Conservation (phyloP, 1,140 invertebrate genomes). For the Dinothrombium tinctorium region DNA sequence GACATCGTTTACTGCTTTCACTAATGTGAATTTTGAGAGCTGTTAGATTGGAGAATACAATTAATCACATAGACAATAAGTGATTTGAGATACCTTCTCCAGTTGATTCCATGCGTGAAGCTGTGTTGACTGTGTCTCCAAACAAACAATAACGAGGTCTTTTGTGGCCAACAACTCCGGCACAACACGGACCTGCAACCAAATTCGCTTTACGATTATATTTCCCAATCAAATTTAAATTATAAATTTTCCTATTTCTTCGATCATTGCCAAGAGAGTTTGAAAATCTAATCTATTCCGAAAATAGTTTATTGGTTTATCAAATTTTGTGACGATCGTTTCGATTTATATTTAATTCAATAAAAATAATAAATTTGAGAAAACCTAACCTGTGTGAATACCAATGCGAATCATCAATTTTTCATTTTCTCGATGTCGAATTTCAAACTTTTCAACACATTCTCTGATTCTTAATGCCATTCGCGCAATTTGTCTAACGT, state of each 20-base stretch:
- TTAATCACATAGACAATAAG: not conserved
- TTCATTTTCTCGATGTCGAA: not conserved
- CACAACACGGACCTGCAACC: slow-evolving; percentile 18
- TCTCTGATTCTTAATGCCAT: not conserved
- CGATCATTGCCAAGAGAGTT: not conserved
- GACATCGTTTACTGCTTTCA: not conserved
- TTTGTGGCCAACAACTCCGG: slow-evolving; percentile 73
- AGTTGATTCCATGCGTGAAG: slow-evolving; percentile 51
- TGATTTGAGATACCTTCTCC: slow-evolving; percentile 33
- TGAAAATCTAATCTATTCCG: no score
- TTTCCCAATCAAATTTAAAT: not conserved
- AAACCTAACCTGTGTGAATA: slow-evolving; percentile 57
- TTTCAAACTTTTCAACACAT: not conserved
- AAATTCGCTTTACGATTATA: not conserved
- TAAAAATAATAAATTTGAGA: slow-evolving; percentile 18
- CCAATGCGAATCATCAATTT: slow-evolving; percentile 58
- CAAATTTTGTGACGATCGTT: not conserved
- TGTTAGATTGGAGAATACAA: not conserved
- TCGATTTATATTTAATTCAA: not conserved
- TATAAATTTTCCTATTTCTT: not conserved
- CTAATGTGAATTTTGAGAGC: slow-evolving; percentile 69
- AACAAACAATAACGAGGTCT: slow-evolving; percentile 82
- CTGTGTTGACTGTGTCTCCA: slow-evolving; percentile 56
- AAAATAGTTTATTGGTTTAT: no score
- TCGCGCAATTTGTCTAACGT: slow-evolving; percentile 1